phyloP scores from a whole-genome alignment of 2,888 invertebrate genomes.

The Lasioglossum malachurum region DNA sequence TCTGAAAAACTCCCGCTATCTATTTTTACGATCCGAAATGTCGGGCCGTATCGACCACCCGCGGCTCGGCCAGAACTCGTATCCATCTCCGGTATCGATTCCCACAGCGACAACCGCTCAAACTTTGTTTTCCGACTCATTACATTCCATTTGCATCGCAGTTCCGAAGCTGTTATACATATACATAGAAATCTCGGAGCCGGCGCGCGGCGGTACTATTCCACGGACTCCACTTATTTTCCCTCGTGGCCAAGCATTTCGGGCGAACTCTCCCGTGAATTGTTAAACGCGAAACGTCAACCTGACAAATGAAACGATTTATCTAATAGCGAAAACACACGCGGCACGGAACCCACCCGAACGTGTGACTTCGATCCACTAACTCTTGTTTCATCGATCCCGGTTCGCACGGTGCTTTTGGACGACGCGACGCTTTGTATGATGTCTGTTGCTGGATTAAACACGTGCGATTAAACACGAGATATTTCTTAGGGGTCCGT shows the following conservation, averaged over 20 bases:
- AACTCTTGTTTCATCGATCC: background rate
- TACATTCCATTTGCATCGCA: conserved; percentile 19
- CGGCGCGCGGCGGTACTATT: background rate
- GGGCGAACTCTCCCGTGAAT: background rate
- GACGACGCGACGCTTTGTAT: background rate
- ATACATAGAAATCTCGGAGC: background rate
- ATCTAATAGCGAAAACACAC: conserved; percentile 1
- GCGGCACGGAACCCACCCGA: background rate
- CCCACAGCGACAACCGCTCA: background rate
- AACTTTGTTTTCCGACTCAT: conserved; percentile 2
- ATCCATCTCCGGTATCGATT: background rate
- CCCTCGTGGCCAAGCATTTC: background rate
- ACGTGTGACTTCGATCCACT: background rate
- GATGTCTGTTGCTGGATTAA: no score
- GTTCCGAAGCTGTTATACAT: background rate
- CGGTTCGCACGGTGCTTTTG: background rate
- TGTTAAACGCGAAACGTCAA: conserved; percentile 8
- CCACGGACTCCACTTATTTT: background rate
- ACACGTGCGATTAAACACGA: no score
- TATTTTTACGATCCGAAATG: conserved; percentile 18
- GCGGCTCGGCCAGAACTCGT: background rate
- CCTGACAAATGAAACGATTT: conserved; percentile 5
- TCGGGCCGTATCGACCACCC: background rate
- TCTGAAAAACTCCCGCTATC: conserved; percentile 4
- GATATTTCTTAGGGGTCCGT: no score